Evolutionary conservation across 53 echinoderm and acorn worm species (phyloP), one percentile per base, ranked within the genome.

Genomic region (Henricia sp.): DNA sequence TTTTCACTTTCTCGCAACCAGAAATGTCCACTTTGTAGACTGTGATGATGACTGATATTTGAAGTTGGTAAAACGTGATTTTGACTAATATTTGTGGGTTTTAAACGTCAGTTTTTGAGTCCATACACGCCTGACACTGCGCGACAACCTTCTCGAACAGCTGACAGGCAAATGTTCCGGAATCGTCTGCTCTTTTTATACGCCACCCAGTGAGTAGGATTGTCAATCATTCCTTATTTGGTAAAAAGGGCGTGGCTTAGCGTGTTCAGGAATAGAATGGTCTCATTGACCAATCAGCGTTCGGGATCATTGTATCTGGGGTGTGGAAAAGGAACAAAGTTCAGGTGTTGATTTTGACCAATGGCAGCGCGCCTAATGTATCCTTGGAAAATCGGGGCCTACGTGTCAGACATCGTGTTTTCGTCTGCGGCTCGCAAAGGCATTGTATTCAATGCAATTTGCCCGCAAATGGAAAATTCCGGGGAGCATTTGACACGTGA

Each of bases 141-240:
- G n/a, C n/a, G n/a, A n/a, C n/a, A n/a, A n/a, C n/a, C n/a, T n/a
- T 0, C 56, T 25, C 60, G 28, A 77, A 35, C 64, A 77, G 77
- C 77, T 77, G 77, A 77, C 14, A 19, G 36, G 28, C 38, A 46
- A 43, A 21, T 3, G 19, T 14, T 37, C 56, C 25, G 19, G 41
- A 41, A 38, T 11, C 16, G 50, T 0, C 17, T 24, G 48, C 3
- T 29, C 20, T 64, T 63, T 63, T 19, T 44, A 24, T 42, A 58
- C 21, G 28, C 64, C 17, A 17, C 23, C 38, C 8, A 9, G 23
- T 10, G 64, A 46, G 65, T 63, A 62, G 48, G 37, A 37, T 38
- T 63, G 41, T 72, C 74, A 74, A 62, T 74, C 59, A 85, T 85
- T 9, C 86, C 86, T 73, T 85, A 85, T 85, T 63, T 73, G 86